Evolutionary conservation across 2,888 invertebrate species (phyloP), one percentile per base, ranked within the genome.

Genomic region (Spodoptera littoralis): DNA sequence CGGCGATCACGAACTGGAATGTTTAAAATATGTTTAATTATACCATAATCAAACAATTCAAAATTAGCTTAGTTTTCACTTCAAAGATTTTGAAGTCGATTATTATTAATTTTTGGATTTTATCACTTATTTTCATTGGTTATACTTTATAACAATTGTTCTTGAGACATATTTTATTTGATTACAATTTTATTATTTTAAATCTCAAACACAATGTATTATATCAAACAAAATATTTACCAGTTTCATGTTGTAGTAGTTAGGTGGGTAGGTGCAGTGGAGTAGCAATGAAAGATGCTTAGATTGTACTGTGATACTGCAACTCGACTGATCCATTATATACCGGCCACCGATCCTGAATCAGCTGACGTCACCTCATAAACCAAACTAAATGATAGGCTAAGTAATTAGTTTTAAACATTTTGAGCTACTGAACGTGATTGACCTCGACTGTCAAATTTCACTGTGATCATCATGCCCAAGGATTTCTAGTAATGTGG

Each of bases 181-280:
- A 36, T 36, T 8, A 9, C 36, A 36, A 36, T 36, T 6, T 6
- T 30, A 30, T 18, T 18, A 18, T 18, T 18, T 36, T 1, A 36
- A 9, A 36, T 9, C 2, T 36, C 9, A 36, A 36, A 36, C 36
- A 11, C 9, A 22, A 41, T 60, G 41, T 11, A 22, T 53, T 30
- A 12, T 12, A 24, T 4, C 1, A 65, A 73, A 76, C 65, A 53
- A 36, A 36, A 36, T 77, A 65, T 46, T 92, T 93, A 94, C 94
- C 93, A 93, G 89, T 89, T 93, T 93, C 94, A 94, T 94, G 80
- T 88, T 91, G 36, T 62, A 63, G 71, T 56, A 60, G 60, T 66
- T 60, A 67, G 68, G 36, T 36, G 36, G 36, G 64, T 64, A 55
- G 73, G 36, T 58, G 53, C 65, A 66, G 74, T 61, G 49, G 42